phyloP scores from a whole-genome alignment of 2,888 invertebrate species.

The Xylophagus ater region DNA sequence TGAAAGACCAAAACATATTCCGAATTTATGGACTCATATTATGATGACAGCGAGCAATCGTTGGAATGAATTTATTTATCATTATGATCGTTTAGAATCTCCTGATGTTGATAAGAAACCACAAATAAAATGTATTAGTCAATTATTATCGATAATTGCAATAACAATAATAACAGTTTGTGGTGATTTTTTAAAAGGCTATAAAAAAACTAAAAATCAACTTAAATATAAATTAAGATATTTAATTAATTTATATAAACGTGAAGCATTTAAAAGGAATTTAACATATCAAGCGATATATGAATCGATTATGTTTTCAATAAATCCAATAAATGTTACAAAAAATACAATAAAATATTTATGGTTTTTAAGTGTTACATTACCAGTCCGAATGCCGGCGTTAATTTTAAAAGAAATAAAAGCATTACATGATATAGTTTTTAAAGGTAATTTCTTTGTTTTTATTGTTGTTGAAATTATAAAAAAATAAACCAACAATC shows the following conservation, averaged over 20 bases:
- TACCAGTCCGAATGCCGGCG: conserved; percentile 24
- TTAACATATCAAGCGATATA: conserved; percentile 36
- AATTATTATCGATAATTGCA: conserved; percentile 47
- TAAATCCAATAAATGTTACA: conserved; percentile 39
- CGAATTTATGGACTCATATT: conserved; percentile 54
- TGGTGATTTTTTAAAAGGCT: conserved; percentile 49
- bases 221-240: conserved; percentile 41
- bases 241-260: conserved; percentile 36
- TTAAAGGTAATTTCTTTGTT: conserved; percentile 18
- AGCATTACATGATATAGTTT: conserved; percentile 28
- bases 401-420: conserved; percentile 27
- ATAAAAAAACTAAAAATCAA: conserved; percentile 38
- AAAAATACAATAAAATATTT: conserved; percentile 29
- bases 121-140: conserved; percentile 28
- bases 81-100: conserved; percentile 66
- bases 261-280: conserved; percentile 33
- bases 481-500: background rate
- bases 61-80: conserved; percentile 71
- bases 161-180: conserved; percentile 54
- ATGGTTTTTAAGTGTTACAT: conserved; percentile 27
- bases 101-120: conserved; percentile 38
- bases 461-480: background rate
- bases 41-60: conserved; percentile 57
- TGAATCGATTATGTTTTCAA: conserved; percentile 33
- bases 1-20: conserved; percentile 50